Conservation (phyloP, 2,888 invertebrate genomes). For the Synergus laeviventris region DNA sequence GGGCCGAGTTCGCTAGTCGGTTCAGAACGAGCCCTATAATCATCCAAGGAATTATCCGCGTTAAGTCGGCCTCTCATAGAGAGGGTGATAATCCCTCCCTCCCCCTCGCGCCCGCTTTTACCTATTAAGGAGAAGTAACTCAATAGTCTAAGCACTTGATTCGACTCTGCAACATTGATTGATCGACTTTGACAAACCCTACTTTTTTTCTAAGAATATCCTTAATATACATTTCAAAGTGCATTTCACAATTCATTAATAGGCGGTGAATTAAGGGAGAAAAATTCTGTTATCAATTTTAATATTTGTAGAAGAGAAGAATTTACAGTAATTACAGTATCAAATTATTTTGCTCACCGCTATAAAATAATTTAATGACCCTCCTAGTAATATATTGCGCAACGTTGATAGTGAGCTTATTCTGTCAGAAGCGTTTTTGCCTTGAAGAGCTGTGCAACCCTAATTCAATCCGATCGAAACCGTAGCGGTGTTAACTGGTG, state of each 20-base stretch:
- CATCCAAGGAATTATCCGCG: slow-evolving; percentile 27
- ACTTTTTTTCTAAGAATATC: too few species aligned
- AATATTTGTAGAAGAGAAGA: too few species aligned
- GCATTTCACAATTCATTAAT: too few species aligned
- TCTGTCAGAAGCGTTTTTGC: slow-evolving; percentile 63
- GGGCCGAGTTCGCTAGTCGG: slow-evolving; percentile 17
- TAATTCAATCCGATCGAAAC: slow-evolving; percentile 71
- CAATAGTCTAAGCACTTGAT: slow-evolving; percentile 31
- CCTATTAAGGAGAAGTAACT: slow-evolving; percentile 30
- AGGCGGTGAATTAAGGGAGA: too few species aligned
- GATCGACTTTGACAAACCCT: too few species aligned
- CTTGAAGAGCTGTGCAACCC: slow-evolving; percentile 56
- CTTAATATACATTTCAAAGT: too few species aligned
- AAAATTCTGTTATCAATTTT: too few species aligned
- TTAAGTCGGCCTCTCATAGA: slow-evolving; percentile 33
- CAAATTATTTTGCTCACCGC: too few species aligned
- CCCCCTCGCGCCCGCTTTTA: slow-evolving; percentile 2
- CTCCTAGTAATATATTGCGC: too few species aligned
- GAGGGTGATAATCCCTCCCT: slow-evolving; percentile 24
- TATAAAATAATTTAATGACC: too few species aligned
- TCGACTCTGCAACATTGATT: background rate
- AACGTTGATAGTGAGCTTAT: slow-evolving; percentile 52
- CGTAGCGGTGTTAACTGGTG: slow-evolving; percentile 66
- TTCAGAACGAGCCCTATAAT: slow-evolving; percentile 34
- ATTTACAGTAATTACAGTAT: too few species aligned